These are phyloP conservation scores for Elymnias hypermnestra DNA, from an alignment of 1,140 invertebrate species.

Conservation along the genomic window DNA sequence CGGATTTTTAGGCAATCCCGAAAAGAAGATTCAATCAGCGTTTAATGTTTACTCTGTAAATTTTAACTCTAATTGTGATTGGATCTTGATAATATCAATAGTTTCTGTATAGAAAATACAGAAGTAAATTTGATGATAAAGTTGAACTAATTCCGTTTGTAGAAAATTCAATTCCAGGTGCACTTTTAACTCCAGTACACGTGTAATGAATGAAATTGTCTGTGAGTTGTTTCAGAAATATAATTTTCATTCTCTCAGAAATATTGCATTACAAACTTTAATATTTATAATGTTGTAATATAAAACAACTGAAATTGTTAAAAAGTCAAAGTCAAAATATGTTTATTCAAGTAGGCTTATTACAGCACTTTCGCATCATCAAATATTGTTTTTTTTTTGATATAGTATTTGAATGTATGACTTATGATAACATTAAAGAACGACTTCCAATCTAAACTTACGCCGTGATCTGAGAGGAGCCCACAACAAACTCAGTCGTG, in stretches of 20 bases:
- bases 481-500: too few species aligned
- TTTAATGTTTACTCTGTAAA: conserved; percentile 22
- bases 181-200: conserved; percentile 1
- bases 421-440: too few species aligned
- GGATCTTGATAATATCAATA: conserved; percentile 2
- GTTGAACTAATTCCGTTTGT: neutral
- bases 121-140: neutral
- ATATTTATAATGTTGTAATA: too few species aligned
- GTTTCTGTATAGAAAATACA: neutral
- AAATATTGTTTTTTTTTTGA: too few species aligned
- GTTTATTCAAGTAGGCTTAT: too few species aligned
- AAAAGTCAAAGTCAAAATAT: too few species aligned
- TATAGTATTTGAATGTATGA: too few species aligned
- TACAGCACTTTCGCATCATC: too few species aligned
- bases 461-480: too few species aligned
- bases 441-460: too few species aligned
- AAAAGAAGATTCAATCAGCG: conserved; percentile 26
- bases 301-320: too few species aligned
- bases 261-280: neutral
- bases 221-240: neutral
- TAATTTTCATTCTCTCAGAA: neutral
- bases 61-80: conserved; percentile 23
- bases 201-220: conserved; percentile 2
- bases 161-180: neutral
- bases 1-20: conserved; percentile 29